Percentiles rank a stretch among this genome's conserved stretches.
These are phyloP conservation scores for Pycnomerus fuliginosus DNA, from an alignment of 2,888 invertebrate species.

Conservation along the genomic window DNA sequence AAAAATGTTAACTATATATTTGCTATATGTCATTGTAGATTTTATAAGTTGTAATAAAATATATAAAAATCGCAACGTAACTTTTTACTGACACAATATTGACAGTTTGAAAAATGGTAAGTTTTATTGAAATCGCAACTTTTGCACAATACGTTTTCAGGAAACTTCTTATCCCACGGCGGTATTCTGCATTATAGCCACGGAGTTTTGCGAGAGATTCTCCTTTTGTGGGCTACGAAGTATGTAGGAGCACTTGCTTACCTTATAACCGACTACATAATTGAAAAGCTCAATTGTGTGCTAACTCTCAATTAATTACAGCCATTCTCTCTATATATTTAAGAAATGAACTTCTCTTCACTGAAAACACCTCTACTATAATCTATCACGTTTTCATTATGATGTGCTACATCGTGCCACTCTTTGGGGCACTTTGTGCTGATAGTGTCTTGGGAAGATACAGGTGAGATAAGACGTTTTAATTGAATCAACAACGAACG, in stretches of 20 bases:
- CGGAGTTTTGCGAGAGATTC: conserved; percentile 85
- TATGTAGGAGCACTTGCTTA: too few species aligned
- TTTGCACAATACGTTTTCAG: too few species aligned
- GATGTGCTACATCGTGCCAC: conserved; percentile 74
- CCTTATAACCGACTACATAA: too few species aligned
- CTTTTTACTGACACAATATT: conserved; percentile 8
- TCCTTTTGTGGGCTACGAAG: conserved; percentile 81
- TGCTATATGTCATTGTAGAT: conserved; percentile 36
- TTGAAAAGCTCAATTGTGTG: too few species aligned
- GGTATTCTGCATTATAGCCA: conserved; percentile 78
- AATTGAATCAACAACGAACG: background rate
- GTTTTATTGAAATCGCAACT: too few species aligned
- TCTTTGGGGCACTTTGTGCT: conserved; percentile 74
- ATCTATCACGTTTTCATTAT: conserved; percentile 77
- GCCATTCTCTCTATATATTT: conserved; percentile 80
- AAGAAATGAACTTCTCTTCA: conserved; percentile 65
- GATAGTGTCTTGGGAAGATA: conserved; percentile 79
- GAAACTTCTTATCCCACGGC: conserved; percentile 60
- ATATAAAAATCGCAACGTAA: conserved; percentile 11
- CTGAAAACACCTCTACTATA: conserved; percentile 69
- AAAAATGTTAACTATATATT: conserved; percentile 30
- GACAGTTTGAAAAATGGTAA: too few species aligned
- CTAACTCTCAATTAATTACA: conserved; percentile 45
- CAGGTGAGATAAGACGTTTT: conserved; percentile 44
- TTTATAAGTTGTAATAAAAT: conserved; percentile 45